These are phyloP conservation scores for Verasper variegatus DNA, from an alignment of 2,113 vertebrate genomes.

Conservation along the genomic window DNA sequence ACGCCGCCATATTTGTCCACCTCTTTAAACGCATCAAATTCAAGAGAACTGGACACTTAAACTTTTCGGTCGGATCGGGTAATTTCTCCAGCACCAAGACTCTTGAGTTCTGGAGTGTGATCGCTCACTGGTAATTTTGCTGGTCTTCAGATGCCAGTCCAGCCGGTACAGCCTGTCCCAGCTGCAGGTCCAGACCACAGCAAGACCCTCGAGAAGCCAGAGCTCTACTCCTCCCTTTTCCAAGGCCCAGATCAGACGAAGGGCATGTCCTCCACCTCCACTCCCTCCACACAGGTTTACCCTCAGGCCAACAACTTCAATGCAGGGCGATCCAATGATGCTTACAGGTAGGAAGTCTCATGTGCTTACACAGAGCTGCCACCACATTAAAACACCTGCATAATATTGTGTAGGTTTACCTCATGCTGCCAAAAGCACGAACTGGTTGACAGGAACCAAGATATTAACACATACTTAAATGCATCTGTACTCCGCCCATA, in stretches of 20 bases:
- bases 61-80: not conserved
- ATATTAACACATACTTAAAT: no score
- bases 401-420: not conserved
- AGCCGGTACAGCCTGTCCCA: conserved; percentile 86
- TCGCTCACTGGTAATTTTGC: not conserved
- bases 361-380: not conserved
- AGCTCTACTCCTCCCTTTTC: conserved; percentile 76
- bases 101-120: not conserved
- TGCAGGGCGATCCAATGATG: conserved; percentile 79
- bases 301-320: conserved; percentile 86
- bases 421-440: no score
- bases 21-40: not conserved
- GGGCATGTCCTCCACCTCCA: conserved; percentile 83
- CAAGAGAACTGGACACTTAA: not conserved
- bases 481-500: no score
- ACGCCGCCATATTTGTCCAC: not conserved
- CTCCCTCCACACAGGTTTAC: conserved; percentile 87
- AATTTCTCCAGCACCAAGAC: not conserved
- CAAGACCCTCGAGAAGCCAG: conserved; percentile 87
- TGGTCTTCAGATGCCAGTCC: conserved; percentile 83
- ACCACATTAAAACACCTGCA: not conserved
- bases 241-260: conserved; percentile 87
- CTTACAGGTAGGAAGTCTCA: conserved; percentile 86
- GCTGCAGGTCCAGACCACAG: conserved; percentile 83
- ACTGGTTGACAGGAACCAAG: no score